These are phyloP conservation scores for Phortica magna DNA, from an alignment of 2,888 invertebrate genomes.

Conservation along the genomic window DNA sequence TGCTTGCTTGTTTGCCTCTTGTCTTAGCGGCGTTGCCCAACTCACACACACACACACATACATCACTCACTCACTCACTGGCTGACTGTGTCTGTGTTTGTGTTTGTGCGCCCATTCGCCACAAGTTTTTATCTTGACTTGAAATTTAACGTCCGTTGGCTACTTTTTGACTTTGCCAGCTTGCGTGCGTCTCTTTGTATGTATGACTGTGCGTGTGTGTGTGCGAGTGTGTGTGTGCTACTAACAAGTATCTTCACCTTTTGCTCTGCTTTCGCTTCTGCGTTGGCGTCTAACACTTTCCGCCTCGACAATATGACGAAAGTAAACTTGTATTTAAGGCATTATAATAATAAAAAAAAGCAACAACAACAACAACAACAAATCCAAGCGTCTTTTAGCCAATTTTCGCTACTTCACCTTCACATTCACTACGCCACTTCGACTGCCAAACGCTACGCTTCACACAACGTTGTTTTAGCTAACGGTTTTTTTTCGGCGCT, in stretches of 20 bases:
- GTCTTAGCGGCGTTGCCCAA: not conserved
- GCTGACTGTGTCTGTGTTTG: conserved; percentile 16
- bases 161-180: conserved; percentile 3
- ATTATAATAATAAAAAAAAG: conserved; percentile 53
- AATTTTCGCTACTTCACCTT: conserved; percentile 58
- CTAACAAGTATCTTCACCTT: conserved; percentile 9
- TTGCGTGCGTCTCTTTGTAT: conserved; percentile 33
- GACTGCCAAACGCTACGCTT: conserved; percentile 25
- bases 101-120: conserved; percentile 34
- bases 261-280: not conserved
- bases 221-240: not conserved
- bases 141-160: conserved; percentile 22
- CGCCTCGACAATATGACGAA: conserved; percentile 39
- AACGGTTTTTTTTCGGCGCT: conserved; percentile 35
- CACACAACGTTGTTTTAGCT: conserved; percentile 24
- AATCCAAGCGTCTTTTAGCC: conserved; percentile 59
- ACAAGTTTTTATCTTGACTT: conserved; percentile 22
- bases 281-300: not conserved
- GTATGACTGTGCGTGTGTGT: conserved; percentile 19
- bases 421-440: conserved; percentile 40
- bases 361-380: too few species aligned
- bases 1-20: not conserved
- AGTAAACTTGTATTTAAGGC: conserved; percentile 58
- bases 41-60: conserved; percentile 4
- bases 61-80: not conserved